Evolutionary conservation across 2,113 vertebrate genomes (phyloP), one percentile per base, ranked within the genome.

Genomic region (Eonycteris spelaea): DNA sequence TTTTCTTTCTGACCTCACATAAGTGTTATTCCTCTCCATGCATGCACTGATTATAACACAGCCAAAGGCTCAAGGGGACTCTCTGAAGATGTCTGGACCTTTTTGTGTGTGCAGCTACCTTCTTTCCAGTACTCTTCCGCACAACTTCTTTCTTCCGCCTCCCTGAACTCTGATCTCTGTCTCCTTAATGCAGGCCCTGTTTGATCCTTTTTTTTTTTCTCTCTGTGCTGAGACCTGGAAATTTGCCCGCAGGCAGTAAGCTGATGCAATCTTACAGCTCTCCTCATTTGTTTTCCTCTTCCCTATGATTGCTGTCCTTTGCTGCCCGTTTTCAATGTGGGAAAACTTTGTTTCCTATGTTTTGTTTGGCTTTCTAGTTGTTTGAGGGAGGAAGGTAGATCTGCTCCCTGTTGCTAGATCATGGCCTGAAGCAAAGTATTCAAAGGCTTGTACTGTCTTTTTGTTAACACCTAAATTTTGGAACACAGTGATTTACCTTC

Each of bases 211-310:
- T 83, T 93, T 61, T 21, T 70, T 91, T 45, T 95, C 61, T 91
- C 53, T 95, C 61, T 82, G 33, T 80, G 63, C 18, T 0, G 13
- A 86, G 97, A 91, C 77, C 95, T 94, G 77, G 77, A 97, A 97
- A 96, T 90, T 68, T 84, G 33, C 71, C 22, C 35, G 45, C 18
- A 35, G 24, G 43, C 59, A 55, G n/a, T n/a, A n/a, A 79, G 22
- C 13, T 80, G 75, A 33, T 26, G 71, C 30, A 65, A n/a, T 90
- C 57, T 86, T 53, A 95, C 79, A n/a, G 16, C 22, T 90, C 57
- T 65, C 18, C 3, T 57, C 21, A 43, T 63, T 68, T 71, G 11
- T 59, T 68, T 80, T 68, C 22, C 12, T 79, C 7, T 21, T 67
- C 21, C 35, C n/a, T 5, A 14, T 4, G 51, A 65, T 12, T 82